Base-by-base conservation (phyloP, 1,140 invertebrate species). In the Drosophila pallidifrons region DNA sequence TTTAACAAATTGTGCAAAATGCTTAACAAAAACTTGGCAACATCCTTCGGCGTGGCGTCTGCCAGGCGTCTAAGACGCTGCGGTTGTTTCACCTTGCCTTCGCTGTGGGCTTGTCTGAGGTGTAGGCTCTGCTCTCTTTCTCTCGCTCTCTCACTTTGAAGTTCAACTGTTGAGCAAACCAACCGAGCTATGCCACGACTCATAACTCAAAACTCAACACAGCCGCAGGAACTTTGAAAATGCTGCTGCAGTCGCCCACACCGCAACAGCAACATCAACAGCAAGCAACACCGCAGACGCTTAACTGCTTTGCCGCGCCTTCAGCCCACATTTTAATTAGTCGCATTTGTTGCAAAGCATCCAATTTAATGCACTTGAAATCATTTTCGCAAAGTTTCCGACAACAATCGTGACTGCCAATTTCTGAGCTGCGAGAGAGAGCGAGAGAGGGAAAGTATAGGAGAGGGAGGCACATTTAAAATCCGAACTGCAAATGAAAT, bases 321-420 rank as follows among this genome's bases (percentile, higher is more conserved):
- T 15, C 63, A 64, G 38, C 59, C 85, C 75, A 71, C 80, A 88
- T 87, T 88, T 88, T 88, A 88, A 89, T 88, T 88, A 88, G 83
- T 88, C 67, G 77, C 83, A 83, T 88, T 88, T 88, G 83, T 88
- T 88, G 83, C 80, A 74, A 75, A 82, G 80, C 83, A 77, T 76
- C 77, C 83, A 82, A 88, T 88, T 88, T 88, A 89, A 88, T 88
- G 83, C 83, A 88, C 83, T 88, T 72, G 85, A 88, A 88, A 89
- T 89, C 67, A 88, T 89, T 88, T 83, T 15, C 20, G 58, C 66
- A 88, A 82, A 80, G 38, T 87, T 87, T 88, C 30, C 45, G 35
- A 66, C 61, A 79, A 76, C 73, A 67, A 57, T 63, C 25, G 52
- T 47, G 57, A 68, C 65, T 38, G 30, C n/a, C 25, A 32, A 41